Conservation (phyloP, 2,888 invertebrate species). For the Craniophora ligustri region DNA sequence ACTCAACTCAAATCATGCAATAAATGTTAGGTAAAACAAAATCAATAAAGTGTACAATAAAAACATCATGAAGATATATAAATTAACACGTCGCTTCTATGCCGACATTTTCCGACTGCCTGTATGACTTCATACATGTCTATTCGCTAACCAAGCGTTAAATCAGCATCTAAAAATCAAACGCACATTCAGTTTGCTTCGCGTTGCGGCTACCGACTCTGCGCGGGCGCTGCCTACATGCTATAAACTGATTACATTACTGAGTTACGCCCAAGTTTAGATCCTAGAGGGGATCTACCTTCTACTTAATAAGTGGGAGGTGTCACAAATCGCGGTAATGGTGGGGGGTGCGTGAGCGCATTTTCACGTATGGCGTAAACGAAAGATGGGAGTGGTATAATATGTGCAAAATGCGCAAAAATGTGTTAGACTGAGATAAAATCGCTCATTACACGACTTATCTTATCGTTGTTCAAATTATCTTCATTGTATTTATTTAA, state of each 20-base stretch:
- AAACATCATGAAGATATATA: no score
- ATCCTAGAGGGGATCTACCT: constrained; percentile 63
- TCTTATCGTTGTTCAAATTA: constrained; percentile 6
- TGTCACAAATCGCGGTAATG: constrained; percentile 72
- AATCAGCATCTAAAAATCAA: constrained; percentile 9
- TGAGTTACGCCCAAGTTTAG: constrained; percentile 45
- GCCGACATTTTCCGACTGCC: no score
- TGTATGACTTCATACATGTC: no score
- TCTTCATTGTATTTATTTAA: neutral
- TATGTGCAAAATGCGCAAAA: neutral
- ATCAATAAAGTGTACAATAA: no score
- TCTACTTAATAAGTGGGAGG: constrained; percentile 82
- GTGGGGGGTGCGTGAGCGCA: constrained; percentile 72
- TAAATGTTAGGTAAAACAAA: no score
- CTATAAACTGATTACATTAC: constrained; percentile 45
- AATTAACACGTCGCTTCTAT: neutral
- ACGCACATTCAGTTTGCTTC: constrained; percentile 1
- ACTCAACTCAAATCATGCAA: no score
- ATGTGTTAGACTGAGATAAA: constrained; percentile 1
- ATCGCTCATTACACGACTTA: constrained; percentile 16
- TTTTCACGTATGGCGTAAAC: constrained; percentile 61
- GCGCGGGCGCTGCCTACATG: neutral
- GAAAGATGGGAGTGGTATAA: constrained; percentile 39
- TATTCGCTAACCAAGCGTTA: constrained; percentile 10
- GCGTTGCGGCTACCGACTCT: constrained; percentile 18